Evolutionary conservation across 2,888 invertebrate genomes (phyloP).

Genomic region (Drosophila nigricruria): DNA sequence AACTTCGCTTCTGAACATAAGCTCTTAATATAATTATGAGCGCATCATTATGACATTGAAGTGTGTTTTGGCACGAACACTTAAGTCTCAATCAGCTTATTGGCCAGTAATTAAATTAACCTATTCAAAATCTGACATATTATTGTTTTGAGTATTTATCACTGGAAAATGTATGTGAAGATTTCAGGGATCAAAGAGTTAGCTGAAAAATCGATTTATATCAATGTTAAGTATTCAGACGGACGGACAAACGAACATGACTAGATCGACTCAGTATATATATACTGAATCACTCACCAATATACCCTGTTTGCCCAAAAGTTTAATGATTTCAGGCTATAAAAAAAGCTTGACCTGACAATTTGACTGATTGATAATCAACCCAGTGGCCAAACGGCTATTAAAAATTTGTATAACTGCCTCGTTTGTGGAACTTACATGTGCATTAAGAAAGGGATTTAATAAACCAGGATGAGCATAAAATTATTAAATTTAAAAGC

Average conservation of each 20-base stretch:
- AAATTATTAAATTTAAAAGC: background rate
- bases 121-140: too few species aligned
- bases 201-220: too few species aligned
- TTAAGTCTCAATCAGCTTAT: too few species aligned
- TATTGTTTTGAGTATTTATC: background rate
- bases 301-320: background rate
- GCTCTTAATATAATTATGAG: too few species aligned
- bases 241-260: background rate
- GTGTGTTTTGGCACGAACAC: too few species aligned
- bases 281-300: too few species aligned
- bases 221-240: background rate
- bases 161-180: background rate
- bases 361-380: background rate
- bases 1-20: too few species aligned
- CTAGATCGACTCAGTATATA: background rate
- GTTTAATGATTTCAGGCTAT: background rate
- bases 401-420: background rate
- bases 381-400: background rate
- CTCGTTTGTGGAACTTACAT: background rate
- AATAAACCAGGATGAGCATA: background rate
- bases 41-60: too few species aligned
- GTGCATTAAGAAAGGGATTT: background rate
- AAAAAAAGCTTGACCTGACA: background rate
- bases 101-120: too few species aligned
- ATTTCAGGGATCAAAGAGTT: too few species aligned